Evolutionary conservation across 1,140 invertebrate species (phyloP), one percentile per base, ranked within the genome.

Genomic region (Stegodyphus dumicola): DNA sequence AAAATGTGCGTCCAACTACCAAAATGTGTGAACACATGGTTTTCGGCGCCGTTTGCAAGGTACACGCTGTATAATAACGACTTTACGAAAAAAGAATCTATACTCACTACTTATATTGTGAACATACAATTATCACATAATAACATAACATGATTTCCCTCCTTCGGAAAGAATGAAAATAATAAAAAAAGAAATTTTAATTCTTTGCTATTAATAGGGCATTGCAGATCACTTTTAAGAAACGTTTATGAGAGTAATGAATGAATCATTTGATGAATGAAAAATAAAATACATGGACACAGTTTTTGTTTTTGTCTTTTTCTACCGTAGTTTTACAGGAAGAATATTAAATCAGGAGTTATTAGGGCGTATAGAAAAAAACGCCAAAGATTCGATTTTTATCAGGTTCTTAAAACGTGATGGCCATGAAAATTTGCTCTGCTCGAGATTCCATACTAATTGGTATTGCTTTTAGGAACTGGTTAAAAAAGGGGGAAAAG

Each of bases 1-100:
- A 74, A 77, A 85, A 85, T 69, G 73, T 54, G 65, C 76, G 73
- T 33, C 60, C 51, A 85, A 85, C 81, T 77, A 85, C 64, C 52
- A 85, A 77, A 85, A 85, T 85, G 81, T 85, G 81, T 85, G 81
- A 85, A 85, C 81, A 85, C 81, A 85, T 64, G 67, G 65, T 85
- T 85, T 85, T 85, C 81, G 81, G 81, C 81, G 81, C 81, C 81
- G 65, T 76, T 83, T 83, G 70, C 49, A 51, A 11, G 17, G 71
- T 74, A 76, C 18, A 51, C 74, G 17, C 71, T 66, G 49, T 66
- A 53, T 85, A 85, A 85, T 85, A 77, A 85, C 81, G 65, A 66
- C 70, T 10, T 60, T 60, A 60, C 13, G 33, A 52, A 60, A 71
- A 80, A 64, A 81, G 48, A 70, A 79, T 56, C n/a, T 67, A n/a